Evolutionary conservation across 2,113 vertebrate species (phyloP).

Genomic region (Petrocephalus microphthalmus): DNA sequence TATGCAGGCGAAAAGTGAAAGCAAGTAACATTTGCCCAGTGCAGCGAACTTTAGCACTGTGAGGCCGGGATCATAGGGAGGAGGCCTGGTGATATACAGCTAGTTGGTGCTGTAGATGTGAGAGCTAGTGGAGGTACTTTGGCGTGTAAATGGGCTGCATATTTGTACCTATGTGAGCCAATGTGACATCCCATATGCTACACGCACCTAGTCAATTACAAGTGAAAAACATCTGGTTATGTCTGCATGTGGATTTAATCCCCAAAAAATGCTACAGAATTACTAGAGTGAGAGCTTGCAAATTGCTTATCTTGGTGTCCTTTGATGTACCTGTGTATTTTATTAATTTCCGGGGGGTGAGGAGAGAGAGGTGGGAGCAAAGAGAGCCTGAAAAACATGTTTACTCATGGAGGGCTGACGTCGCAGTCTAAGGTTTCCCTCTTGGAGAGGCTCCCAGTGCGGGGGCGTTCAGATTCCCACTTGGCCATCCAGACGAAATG

Average conservation of each 20-base stretch:
- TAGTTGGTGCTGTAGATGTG: background rate
- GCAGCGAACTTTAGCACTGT: background rate
- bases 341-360: background rate
- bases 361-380: constrained; percentile 19
- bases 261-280: background rate
- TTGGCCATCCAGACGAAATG: constrained; percentile 76
- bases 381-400: constrained; percentile 79
- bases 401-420: constrained; percentile 76
- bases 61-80: background rate
- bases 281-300: constrained; percentile 10
- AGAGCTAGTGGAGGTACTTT: background rate
- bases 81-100: background rate
- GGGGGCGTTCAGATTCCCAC: constrained; percentile 77
- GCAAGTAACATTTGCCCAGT: background rate
- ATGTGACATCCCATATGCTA: background rate
- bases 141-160: background rate
- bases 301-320: background rate
- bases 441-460: constrained; percentile 73
- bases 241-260: background rate
- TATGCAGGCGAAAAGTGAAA: background rate
- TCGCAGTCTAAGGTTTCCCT: constrained; percentile 84
- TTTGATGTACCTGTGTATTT: background rate
- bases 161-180: background rate
- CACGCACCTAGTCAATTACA: background rate
- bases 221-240: background rate